Percentiles rank a stretch among this genome's conserved stretches.
Conservation (phyloP, 1,140 invertebrate genomes). For the Rhagoletis pomonella region DNA sequence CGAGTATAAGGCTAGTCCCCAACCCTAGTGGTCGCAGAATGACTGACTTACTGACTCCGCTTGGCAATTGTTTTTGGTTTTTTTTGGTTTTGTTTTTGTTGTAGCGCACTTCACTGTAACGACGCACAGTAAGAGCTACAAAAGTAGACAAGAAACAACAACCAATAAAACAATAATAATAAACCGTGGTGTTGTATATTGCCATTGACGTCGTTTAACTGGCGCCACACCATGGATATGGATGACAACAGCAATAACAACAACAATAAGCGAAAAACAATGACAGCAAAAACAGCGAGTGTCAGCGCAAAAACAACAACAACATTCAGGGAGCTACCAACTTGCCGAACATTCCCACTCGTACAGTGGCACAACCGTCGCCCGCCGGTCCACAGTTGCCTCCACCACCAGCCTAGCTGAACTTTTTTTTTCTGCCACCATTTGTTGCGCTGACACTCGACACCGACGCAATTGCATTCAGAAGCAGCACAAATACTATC, state of each 20-base stretch:
- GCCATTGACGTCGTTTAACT: slow-evolving; percentile 8
- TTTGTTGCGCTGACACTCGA: neutral
- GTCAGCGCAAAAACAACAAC: neutral
- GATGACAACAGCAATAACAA: neutral
- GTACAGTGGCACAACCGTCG: too few species aligned
- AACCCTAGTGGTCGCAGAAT: neutral
- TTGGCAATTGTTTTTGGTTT: neutral
- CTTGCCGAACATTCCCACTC: neutral
- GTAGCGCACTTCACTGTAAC: neutral
- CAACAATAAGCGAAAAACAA: neutral
- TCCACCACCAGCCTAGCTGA: too few species aligned
- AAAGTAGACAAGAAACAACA: neutral
- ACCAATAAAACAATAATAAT: neutral
- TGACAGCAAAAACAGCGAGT: neutral
- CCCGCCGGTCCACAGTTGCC: too few species aligned
- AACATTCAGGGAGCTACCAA: neutral
- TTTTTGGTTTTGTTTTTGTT: neutral
- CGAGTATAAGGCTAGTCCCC: too few species aligned
- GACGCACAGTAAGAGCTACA: neutral
- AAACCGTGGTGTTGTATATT: neutral
- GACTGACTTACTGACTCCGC: neutral
- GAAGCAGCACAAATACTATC: neutral
- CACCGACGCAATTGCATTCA: neutral
- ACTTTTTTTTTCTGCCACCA: neutral
- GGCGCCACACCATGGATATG: slow-evolving; percentile 4